Evolutionary conservation across 2,888 invertebrate genomes (phyloP), one percentile per base, ranked within the genome.

Genomic region (Hartigia nigra): DNA sequence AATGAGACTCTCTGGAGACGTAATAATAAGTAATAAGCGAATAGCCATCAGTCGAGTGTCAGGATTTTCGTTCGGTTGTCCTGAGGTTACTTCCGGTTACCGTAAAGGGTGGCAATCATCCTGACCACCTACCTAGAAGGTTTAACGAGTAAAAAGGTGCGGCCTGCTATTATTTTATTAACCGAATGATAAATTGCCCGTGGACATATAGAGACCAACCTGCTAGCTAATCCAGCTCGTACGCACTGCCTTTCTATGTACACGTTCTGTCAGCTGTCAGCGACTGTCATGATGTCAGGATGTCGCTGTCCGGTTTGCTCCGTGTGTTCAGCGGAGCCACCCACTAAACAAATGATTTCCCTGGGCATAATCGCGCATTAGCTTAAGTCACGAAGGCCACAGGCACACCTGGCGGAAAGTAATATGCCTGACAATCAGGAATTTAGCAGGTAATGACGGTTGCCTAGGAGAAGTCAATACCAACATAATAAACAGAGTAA

Each of bases 151-250:
- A 72, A 79, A 78, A 80, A 81, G 81, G 82, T 78, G 81, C 80
- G 82, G 55, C 79, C 80, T 79, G 78, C 81, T 78, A 78, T 82
- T 81, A 79, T 84, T 85, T 83, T 84, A 86, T 86, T 84, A 85
- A 79, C 80, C 82, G 75, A 84, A 84, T 84, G 84, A 84, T 83
- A 82, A 84, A 83, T 86, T 78, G 83, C 77, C 80, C 31, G 76
- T 79, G 80, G 9, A 55, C 55, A 84, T 82, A 81, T 37, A 37
- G 75, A 75, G 34, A 75, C 23, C 37, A 55, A 9, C 55, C 23
- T 55, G 55, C 55, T 9, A 55, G 55, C 55, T 55, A 55, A 23
- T 55, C 55, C 55, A 55, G 9, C 55, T 1, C 11, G 75, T 36
- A 36, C n/a, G n/a, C 36, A n/a, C 34, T 75, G 31, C 23, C 31